phyloP scores from a whole-genome alignment of 2,888 invertebrate genomes.

The Cerastis leucographa region DNA sequence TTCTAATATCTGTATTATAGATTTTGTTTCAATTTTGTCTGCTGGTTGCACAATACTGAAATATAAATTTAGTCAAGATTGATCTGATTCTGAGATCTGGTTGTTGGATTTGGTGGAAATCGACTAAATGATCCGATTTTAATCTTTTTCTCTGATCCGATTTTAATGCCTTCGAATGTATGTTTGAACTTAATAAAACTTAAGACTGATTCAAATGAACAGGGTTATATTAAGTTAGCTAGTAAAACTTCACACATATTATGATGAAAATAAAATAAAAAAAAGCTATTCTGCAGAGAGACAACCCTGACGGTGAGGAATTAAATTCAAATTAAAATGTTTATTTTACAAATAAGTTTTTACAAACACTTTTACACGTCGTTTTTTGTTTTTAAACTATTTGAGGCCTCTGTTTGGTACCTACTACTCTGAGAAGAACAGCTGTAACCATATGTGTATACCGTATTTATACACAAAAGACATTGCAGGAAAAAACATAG shows the following conservation, averaged over 20 bases:
- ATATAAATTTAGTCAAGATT: background rate
- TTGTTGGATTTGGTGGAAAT: background rate
- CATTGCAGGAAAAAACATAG: too few species aligned
- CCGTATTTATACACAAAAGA: too few species aligned
- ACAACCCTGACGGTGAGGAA: background rate
- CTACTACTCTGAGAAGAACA: too few species aligned
- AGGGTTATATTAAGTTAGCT: background rate
- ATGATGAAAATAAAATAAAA: background rate
- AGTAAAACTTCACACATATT: background rate
- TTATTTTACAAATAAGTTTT: too few species aligned
- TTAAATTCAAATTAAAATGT: background rate
- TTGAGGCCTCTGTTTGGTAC: too few species aligned
- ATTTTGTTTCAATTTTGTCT: constrained; percentile 3
- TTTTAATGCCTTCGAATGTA: background rate
- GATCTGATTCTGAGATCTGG: background rate
- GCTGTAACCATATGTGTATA: too few species aligned
- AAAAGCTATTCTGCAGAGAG: background rate
- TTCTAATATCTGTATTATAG: background rate
- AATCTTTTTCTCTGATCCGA: background rate
- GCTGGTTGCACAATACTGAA: background rate
- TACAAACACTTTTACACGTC: too few species aligned
- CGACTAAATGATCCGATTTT: background rate
- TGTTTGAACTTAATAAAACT: too few species aligned
- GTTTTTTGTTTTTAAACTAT: too few species aligned
- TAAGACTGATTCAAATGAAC: background rate